These are phyloP conservation scores for Ctenoplectra terminalis DNA, from an alignment of 1,140 invertebrate species.

Conservation along the genomic window DNA sequence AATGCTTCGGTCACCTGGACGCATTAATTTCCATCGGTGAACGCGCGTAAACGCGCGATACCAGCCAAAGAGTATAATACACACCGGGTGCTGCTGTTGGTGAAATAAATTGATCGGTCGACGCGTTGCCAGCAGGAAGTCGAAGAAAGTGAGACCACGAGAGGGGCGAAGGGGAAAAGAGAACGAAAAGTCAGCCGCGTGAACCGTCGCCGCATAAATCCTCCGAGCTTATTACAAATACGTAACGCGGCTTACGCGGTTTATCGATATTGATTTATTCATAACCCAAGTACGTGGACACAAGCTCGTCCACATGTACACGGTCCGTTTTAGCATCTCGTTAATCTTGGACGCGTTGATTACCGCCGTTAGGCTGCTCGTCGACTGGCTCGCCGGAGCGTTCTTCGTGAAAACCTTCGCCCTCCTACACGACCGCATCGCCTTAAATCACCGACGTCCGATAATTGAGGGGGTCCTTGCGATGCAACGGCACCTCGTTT, in stretches of 20 bases:
- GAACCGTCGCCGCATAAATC: constrained; percentile 56
- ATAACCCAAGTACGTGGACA: constrained; percentile 38
- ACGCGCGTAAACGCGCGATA: constrained; percentile 7
- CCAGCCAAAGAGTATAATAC: too few relatives aligned
- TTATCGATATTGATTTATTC: constrained; percentile 70
- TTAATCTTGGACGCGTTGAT: constrained; percentile 66
- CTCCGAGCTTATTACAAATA: constrained; percentile 61
- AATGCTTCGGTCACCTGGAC: constrained; percentile 14
- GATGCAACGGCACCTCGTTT: constrained; percentile 74
- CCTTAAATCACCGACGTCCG: constrained; percentile 73
- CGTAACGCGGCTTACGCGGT: constrained; percentile 61
- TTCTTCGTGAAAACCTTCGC: constrained; percentile 26
- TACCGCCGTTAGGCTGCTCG: constrained; percentile 41
- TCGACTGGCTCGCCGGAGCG: constrained; percentile 2
- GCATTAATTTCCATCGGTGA: constrained; percentile 38
- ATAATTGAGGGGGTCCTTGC: constrained; percentile 76
- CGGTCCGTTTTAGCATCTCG: constrained; percentile 61
- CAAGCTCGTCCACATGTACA: neutral
- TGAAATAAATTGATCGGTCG: constrained; percentile 42
- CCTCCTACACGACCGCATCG: constrained; percentile 68
- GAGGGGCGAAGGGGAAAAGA: neutral
- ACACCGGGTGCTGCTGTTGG: neutral
- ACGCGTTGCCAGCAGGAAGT: constrained; percentile 36
- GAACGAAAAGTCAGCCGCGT: constrained; percentile 16
- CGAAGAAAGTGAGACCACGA: neutral